Evolutionary conservation across 2,797 vertebrate species (phyloP).

Genomic region (Parauchenoglanis ngamensis): DNA sequence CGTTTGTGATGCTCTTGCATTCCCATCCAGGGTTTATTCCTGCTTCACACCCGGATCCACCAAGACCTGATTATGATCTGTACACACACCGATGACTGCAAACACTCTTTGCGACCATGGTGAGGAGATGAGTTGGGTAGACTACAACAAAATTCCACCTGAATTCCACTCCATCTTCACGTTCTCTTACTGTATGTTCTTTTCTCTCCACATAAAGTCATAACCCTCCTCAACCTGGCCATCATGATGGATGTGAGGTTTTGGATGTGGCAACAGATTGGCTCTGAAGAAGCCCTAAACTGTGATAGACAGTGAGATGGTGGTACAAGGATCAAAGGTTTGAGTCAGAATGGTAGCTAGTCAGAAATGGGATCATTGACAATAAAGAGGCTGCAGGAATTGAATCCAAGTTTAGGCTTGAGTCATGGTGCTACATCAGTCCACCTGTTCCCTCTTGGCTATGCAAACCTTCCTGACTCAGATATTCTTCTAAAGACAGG

Average conservation of each 20-base stretch:
- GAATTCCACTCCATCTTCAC: no score
- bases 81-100: not conserved
- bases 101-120: not conserved
- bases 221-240: not conserved
- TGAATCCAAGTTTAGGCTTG: not conserved
- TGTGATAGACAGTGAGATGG: not conserved
- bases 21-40: not conserved
- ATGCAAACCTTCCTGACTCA: not conserved
- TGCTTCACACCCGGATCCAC: not conserved
- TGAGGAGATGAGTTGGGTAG: not conserved
- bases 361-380: constrained; percentile 7
- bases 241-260: constrained; percentile 22
- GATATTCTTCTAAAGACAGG: constrained; percentile 4
- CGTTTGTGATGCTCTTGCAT: not conserved
- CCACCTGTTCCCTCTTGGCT: not conserved
- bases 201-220: not conserved
- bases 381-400: not conserved
- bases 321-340: not conserved
- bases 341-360: not conserved
- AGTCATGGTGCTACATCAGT: not conserved
- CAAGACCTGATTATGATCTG: not conserved
- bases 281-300: not conserved
- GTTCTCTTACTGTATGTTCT: not conserved
- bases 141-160: not conserved
- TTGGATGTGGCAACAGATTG: not conserved